Percentiles rank a stretch among this genome's conserved stretches.
Conservation (phyloP, 2,797 vertebrate species). For the Rhodeus uyekii region DNA sequence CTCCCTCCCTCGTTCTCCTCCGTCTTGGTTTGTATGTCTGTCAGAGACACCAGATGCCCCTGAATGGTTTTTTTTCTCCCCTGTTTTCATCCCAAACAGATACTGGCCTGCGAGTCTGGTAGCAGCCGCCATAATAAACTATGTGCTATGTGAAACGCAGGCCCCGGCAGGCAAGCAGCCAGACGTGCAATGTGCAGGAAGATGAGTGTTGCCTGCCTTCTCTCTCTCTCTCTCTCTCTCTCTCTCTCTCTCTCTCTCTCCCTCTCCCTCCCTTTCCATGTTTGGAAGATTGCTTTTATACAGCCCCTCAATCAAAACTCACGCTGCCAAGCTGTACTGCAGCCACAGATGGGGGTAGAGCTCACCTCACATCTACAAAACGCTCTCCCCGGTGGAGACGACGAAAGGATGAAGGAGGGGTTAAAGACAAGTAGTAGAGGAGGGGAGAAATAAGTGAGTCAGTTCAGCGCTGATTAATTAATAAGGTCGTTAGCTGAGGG, state of each 20-base stretch:
- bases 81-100: slow-evolving; percentile 38
- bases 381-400: not conserved
- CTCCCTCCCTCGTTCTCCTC: slow-evolving; percentile 47
- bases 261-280: slow-evolving; percentile 3
- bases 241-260: not conserved
- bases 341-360: slow-evolving; percentile 51
- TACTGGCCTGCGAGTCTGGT: slow-evolving; percentile 22
- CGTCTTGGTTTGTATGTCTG: slow-evolving; percentile 43
- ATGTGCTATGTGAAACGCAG: slow-evolving; percentile 43
- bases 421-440: slow-evolving; percentile 39
- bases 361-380: slow-evolving; percentile 43
- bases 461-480: slow-evolving; percentile 55
- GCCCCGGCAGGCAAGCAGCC: slow-evolving; percentile 44
- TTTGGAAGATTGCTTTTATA: slow-evolving; percentile 70
- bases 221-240: not conserved
- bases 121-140: slow-evolving; percentile 39
- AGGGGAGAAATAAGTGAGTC: slow-evolving; percentile 6
- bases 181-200: slow-evolving; percentile 37
- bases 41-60: slow-evolving; percentile 47
- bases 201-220: slow-evolving; percentile 21
- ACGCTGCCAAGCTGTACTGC: slow-evolving; percentile 57
- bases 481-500: slow-evolving; percentile 50
- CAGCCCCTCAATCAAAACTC: slow-evolving; percentile 66
- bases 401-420: slow-evolving; percentile 18
- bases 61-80: slow-evolving; percentile 29